Base-by-base conservation (phyloP, 2,797 vertebrate species). In the Moxostoma hubbsi region DNA sequence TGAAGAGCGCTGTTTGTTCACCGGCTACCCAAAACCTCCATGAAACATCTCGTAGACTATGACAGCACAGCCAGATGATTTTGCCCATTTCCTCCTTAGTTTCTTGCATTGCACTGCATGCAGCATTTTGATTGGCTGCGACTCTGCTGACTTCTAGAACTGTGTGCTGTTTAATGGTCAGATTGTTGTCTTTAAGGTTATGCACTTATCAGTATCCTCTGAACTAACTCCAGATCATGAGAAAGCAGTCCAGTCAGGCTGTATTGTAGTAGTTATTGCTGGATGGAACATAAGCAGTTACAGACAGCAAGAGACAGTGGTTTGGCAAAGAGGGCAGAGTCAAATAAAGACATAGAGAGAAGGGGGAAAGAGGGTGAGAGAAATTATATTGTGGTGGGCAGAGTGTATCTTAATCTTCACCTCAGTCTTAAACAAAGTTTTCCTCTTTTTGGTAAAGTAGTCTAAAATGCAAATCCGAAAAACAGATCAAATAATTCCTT, bases 251-350 rank as follows among this genome's bases (percentile, higher is more conserved):
- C 59, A 24, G 43, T 81, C 73, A 49, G 77, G 77, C 74, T 67
- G 0, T 11, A 70, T n/a, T 80, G 77, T 74, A 72, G 90, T 90
- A 91, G 88, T 92, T 93, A 90, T 88, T 86, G 81, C 84, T 90
- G 93, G 91, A 93, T 88, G 71, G 86, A 85, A 87, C 74, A 92
- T 89, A 92, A 71, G 75, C 57, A 58, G 79, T 82, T 77, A 86
- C 86, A 90, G 94, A 91, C 94, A 93, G 93, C 75, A 84, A 93
- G 94, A 96, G 94, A 94, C 93, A 94, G 95, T 91, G 95, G 94
- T 93, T 95, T 96, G 94, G 94, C 94, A 84, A 53, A 67, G 58
- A 53, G 12, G 45, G 24, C 51, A 51, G 79, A 77, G 47, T 79
- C 73, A 61, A 65, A 49, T 50, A n/a, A 45, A 59, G 54, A 51